These are phyloP conservation scores for Anagyrus pseudococci DNA, from an alignment of 2,888 invertebrate species.

Conservation along the genomic window DNA sequence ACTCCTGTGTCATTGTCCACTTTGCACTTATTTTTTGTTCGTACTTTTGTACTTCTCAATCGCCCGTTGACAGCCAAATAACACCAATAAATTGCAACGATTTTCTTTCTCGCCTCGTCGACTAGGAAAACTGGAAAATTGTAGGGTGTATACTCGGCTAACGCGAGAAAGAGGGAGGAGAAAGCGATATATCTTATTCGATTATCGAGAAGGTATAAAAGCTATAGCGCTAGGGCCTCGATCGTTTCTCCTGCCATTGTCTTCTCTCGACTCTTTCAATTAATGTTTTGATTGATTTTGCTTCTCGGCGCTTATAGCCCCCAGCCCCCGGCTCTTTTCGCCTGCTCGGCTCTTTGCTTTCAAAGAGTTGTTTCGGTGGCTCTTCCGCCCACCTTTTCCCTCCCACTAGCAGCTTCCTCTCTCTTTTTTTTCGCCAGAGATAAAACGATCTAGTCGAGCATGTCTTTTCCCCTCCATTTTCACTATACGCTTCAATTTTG, in stretches of 20 bases:
- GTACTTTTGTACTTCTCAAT: too few relatives aligned
- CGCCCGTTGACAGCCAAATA: too few relatives aligned
- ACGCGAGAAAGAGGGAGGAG: neutral
- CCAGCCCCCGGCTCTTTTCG: too few relatives aligned
- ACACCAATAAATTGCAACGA: too few relatives aligned
- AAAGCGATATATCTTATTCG: constrained; percentile 23
- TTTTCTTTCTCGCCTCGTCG: neutral
- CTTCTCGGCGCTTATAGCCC: constrained; percentile 44
- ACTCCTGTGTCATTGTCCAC: constrained; percentile 23
- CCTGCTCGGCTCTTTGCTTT: too few relatives aligned
- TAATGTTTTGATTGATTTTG: constrained; percentile 63
- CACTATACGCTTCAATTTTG: constrained; percentile 28
- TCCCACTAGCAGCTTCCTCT: neutral
- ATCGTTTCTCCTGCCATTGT: constrained; percentile 49
- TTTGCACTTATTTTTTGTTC: constrained; percentile 26
- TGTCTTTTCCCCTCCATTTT: too few relatives aligned
- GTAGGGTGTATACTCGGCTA: too few relatives aligned
- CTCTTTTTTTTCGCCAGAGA: constrained; percentile 18
- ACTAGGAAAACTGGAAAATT: constrained; percentile 6
- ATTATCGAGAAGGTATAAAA: too few relatives aligned
- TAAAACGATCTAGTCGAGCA: too few relatives aligned
- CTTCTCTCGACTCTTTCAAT: constrained; percentile 61
- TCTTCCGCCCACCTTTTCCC: neutral
- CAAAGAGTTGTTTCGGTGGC: constrained; percentile 8
- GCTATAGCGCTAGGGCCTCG: neutral